Evolutionary conservation across 1,140 invertebrate species (phyloP).

Genomic region (Papilio machaon): DNA sequence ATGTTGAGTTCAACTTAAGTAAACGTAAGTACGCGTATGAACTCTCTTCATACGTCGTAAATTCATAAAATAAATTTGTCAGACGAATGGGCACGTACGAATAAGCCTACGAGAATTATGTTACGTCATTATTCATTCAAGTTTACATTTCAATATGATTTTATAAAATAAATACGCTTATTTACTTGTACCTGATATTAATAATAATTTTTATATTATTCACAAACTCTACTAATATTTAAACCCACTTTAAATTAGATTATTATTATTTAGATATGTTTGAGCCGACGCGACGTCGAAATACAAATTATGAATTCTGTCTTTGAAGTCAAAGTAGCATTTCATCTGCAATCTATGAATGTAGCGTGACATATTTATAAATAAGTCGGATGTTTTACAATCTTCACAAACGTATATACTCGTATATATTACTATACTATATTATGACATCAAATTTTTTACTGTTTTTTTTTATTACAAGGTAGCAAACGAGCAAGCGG

Average conservation of each 20-base stretch:
- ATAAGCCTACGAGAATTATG: neutral
- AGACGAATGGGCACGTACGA: neutral
- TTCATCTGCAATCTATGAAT: neutral
- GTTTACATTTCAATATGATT: neutral
- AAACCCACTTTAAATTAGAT: too few species aligned
- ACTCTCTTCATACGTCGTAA: neutral
- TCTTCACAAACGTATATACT: neutral
- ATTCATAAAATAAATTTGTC: too few species aligned
- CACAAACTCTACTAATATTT: too few species aligned
- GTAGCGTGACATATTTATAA: neutral
- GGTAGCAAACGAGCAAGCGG: too few species aligned
- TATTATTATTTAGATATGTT: neutral
- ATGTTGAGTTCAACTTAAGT: neutral
- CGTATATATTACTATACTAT: too few species aligned
- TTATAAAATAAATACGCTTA: neutral
- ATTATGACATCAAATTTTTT: neutral
- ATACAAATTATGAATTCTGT: conserved; percentile 1
- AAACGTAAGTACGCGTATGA: neutral
- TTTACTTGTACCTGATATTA: neutral
- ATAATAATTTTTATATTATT: too few species aligned
- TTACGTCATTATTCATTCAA: conserved; percentile 1
- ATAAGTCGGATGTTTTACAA: neutral
- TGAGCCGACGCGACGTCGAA: neutral
- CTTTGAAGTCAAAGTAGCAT: neutral
- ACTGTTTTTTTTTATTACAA: neutral